phyloP scores from a whole-genome alignment of 2,113 vertebrate species.

The Setophaga petechia region DNA sequence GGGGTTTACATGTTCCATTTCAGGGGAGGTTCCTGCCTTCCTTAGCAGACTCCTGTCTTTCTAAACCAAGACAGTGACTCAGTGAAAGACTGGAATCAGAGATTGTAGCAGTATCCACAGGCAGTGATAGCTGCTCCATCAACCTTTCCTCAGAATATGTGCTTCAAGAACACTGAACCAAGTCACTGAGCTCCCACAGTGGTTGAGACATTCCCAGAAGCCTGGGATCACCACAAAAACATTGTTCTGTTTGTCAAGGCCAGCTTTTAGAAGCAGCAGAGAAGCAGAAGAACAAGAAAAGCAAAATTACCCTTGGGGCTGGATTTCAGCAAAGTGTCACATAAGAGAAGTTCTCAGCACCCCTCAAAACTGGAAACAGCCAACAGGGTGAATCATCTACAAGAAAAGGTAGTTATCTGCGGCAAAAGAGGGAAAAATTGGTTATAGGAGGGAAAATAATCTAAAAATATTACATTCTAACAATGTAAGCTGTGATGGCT shows the following conservation, averaged over 20 bases:
- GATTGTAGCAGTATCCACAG: not conserved
- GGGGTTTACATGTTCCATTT: no score
- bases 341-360: not conserved
- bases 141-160: not conserved
- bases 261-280: not conserved
- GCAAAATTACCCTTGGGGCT: not conserved
- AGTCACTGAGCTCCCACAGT: not conserved
- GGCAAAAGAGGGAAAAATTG: not conserved
- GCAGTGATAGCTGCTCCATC: not conserved
- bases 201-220: not conserved
- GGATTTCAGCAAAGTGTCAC: not conserved
- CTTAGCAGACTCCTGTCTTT: no score
- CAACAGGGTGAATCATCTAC: not conserved
- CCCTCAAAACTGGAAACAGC: not conserved
- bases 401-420: not conserved
- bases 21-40: no score
- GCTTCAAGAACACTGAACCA: not conserved
- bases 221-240: not conserved
- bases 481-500: not conserved
- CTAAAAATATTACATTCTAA: not conserved
- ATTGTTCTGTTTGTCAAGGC: not conserved
- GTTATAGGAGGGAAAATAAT: accelerated
- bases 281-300: not conserved
- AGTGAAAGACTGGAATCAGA: not conserved
- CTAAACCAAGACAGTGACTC: not conserved